Percentiles rank a stretch among this genome's conserved stretches.
Evolutionary conservation across 2,797 vertebrate genomes (phyloP).

Genomic region (Orientallactaga sibirica): DNA sequence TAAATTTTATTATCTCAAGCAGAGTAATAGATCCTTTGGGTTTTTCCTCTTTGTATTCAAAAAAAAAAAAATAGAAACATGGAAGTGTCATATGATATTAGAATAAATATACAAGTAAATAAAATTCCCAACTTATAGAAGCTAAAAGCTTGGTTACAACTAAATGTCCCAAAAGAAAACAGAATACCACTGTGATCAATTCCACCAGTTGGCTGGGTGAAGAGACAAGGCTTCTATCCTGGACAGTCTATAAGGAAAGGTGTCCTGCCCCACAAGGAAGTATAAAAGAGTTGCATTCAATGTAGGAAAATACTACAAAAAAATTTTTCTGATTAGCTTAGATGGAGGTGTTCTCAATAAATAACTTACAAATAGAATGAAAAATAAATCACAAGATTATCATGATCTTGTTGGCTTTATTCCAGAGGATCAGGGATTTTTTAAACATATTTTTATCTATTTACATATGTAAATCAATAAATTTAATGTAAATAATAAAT

Average conservation of each 20-base stretch:
- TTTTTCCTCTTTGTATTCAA: neutral
- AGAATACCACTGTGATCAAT: neutral
- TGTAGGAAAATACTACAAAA: neutral
- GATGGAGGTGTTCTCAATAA: too few relatives aligned
- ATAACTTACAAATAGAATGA: too few relatives aligned
- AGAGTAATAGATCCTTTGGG: neutral
- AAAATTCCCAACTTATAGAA: neutral
- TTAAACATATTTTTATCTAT: too few relatives aligned
- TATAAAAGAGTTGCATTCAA: neutral
- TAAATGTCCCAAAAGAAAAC: neutral
- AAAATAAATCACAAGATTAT: too few relatives aligned
- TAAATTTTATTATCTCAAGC: neutral
- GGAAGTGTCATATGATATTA: neutral
- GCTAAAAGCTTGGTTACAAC: neutral
- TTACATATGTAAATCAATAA: too few relatives aligned
- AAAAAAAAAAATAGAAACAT: neutral
- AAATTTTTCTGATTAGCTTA: too few relatives aligned
- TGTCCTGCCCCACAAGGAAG: too few relatives aligned
- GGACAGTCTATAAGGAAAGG: neutral
- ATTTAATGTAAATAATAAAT: too few relatives aligned
- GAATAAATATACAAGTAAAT: neutral
- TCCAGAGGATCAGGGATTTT: too few relatives aligned
- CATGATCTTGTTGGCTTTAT: too few relatives aligned
- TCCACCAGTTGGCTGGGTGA: neutral
- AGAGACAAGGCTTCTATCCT: neutral